phyloP scores from a whole-genome alignment of 1,140 invertebrate genomes.

The Drosophila sechellia region DNA sequence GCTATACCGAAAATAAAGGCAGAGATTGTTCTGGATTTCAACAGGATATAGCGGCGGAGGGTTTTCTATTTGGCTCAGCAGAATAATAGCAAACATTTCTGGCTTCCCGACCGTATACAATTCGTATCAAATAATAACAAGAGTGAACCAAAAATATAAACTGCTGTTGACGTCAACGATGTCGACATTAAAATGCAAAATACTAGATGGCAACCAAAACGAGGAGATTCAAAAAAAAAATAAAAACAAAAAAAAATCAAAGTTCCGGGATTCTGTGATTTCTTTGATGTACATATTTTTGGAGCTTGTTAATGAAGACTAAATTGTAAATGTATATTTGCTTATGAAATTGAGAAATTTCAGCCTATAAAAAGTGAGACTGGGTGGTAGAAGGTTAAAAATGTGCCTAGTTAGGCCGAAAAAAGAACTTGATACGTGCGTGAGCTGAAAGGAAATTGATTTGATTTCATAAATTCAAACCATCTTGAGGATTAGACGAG shows the following conservation, averaged over 20 bases:
- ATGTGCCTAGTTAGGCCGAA: conserved; percentile 42
- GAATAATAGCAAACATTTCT: conserved; percentile 9
- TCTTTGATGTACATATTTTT: conserved; percentile 47
- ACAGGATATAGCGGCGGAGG: not conserved
- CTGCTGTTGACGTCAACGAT: conserved; percentile 58
- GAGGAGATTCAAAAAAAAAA: too few relatives aligned
- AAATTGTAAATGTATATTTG: conserved; percentile 44
- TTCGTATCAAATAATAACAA: conserved; percentile 17
- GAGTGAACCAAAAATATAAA: conserved; percentile 32
- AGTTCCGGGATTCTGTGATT: conserved; percentile 35
- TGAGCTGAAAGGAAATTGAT: conserved; percentile 6
- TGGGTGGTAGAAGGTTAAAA: conserved; percentile 2
- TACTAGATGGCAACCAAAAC: conserved; percentile 15
- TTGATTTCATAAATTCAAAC: conserved; percentile 2
- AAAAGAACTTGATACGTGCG: conserved; percentile 32
- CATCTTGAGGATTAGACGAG: too few relatives aligned
- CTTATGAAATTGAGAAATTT: conserved; percentile 46
- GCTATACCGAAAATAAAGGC: conserved; percentile 18
- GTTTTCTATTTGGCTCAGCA: conserved; percentile 18
- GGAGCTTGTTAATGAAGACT: conserved; percentile 53
- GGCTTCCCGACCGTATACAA: conserved; percentile 17
- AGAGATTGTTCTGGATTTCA: conserved; percentile 23
- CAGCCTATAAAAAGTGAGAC: conserved; percentile 5
- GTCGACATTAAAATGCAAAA: conserved; percentile 59
- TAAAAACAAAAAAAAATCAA: conserved; percentile 38